phyloP scores from a whole-genome alignment of 1,140 invertebrate species.

The Solenopsis invicta region DNA sequence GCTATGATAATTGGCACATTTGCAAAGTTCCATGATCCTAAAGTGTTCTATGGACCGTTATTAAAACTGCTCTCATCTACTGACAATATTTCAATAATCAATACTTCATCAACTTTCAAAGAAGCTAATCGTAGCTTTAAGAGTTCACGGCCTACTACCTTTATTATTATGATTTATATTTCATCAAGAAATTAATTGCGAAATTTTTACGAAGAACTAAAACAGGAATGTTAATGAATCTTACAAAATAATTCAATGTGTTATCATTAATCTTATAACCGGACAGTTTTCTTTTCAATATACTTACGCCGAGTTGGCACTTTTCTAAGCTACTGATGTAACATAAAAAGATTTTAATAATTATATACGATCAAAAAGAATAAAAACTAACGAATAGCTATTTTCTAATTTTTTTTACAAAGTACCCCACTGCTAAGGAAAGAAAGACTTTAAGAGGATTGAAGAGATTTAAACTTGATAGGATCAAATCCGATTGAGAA shows the following conservation, averaged over 20 bases:
- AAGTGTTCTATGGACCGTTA: background rate
- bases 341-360: slow-evolving; percentile 41
- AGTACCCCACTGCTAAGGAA: background rate
- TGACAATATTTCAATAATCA: slow-evolving; percentile 3
- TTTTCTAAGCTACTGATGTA: slow-evolving; percentile 24
- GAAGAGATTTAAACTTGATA: slow-evolving; percentile 24
- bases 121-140: background rate
- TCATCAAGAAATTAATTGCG: background rate
- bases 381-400: slow-evolving; percentile 35
- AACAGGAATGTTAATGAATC: background rate
- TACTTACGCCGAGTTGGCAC: background rate
- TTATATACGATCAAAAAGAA: background rate
- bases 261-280: slow-evolving; percentile 11
- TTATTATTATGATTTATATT: slow-evolving; percentile 19
- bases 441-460: slow-evolving; percentile 36
- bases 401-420: background rate
- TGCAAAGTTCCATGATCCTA: background rate
- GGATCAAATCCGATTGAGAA: slow-evolving; percentile 26
- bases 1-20: slow-evolving; percentile 24
- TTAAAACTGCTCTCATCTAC: slow-evolving; percentile 12
- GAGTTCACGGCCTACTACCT: background rate
- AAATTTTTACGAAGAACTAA: background rate
- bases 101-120: background rate
- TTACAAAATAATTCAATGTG: slow-evolving; percentile 13
- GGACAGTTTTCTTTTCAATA: background rate